These are phyloP conservation scores for Rallus limicola DNA, from an alignment of 2,113 vertebrate genomes.

Conservation along the genomic window DNA sequence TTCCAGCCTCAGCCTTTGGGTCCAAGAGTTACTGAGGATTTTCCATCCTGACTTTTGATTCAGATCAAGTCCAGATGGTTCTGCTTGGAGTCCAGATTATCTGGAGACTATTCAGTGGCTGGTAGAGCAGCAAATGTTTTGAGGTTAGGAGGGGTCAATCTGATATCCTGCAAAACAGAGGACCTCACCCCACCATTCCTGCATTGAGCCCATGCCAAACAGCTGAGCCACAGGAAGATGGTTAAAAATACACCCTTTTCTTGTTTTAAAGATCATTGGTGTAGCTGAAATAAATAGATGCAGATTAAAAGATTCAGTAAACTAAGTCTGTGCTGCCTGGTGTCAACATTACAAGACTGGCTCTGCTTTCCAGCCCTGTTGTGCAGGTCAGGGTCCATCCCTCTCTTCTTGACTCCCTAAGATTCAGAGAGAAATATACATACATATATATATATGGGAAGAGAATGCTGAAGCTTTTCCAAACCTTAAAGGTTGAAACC, in stretches of 20 bases:
- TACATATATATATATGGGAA: background rate
- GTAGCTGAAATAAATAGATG: background rate
- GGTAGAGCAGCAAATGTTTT: background rate
- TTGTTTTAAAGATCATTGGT: background rate
- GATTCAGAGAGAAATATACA: background rate
- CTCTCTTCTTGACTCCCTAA: background rate
- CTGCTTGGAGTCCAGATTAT: background rate
- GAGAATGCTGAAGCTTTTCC: background rate
- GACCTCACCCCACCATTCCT: background rate
- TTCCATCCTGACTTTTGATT: background rate
- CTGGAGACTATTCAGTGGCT: background rate
- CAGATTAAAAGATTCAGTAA: background rate
- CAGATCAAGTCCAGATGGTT: constrained; percentile 24
- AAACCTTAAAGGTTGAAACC: background rate
- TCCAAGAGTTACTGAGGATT: background rate
- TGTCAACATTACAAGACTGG: background rate
- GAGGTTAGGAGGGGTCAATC: background rate
- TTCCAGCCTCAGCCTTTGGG: background rate
- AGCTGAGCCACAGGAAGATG: background rate
- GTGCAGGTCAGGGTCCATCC: background rate
- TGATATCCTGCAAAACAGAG: background rate
- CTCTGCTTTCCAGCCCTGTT: background rate
- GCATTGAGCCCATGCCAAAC: background rate
- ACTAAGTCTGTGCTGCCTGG: background rate
- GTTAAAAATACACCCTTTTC: background rate